Evolutionary conservation across 2,113 vertebrate species (phyloP).

Genomic region (Axis porcinus): DNA sequence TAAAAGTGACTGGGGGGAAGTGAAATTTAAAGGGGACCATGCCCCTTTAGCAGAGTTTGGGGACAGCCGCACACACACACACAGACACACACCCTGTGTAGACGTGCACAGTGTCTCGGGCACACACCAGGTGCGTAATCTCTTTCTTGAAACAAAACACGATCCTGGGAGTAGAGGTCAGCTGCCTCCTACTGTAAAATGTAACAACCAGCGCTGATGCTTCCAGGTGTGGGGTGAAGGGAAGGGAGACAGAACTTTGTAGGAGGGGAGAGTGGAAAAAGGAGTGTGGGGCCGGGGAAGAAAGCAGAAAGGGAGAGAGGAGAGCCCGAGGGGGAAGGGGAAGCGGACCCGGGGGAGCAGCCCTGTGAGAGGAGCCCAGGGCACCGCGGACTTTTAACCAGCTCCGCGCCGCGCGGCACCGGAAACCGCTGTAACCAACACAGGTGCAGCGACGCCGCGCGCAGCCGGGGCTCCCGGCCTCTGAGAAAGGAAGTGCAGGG

Average conservation of each 20-base stretch:
- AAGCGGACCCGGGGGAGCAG: neutral
- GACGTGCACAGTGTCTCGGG: neutral
- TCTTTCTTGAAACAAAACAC: neutral
- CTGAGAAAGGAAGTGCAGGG: neutral
- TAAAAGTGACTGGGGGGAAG: neutral
- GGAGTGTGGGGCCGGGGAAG: neutral
- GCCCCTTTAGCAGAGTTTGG: neutral
- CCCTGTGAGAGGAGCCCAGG: neutral
- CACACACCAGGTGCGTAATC: neutral
- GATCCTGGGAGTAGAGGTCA: neutral
- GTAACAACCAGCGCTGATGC: neutral
- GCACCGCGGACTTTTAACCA: neutral
- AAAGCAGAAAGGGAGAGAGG: neutral
- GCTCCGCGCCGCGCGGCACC: neutral
- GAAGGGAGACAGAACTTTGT: neutral
- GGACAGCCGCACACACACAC: neutral
- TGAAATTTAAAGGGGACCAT: neutral
- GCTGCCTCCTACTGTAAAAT: neutral
- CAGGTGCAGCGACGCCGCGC: neutral
- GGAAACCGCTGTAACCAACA: neutral
- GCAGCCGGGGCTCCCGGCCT: neutral
- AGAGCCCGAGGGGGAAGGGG: neutral
- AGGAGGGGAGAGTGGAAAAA: neutral
- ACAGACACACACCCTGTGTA: neutral
- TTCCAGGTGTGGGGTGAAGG: neutral